Evolutionary conservation across 2,113 vertebrate species (phyloP).

Genomic region (Dipodomys stephensi): DNA sequence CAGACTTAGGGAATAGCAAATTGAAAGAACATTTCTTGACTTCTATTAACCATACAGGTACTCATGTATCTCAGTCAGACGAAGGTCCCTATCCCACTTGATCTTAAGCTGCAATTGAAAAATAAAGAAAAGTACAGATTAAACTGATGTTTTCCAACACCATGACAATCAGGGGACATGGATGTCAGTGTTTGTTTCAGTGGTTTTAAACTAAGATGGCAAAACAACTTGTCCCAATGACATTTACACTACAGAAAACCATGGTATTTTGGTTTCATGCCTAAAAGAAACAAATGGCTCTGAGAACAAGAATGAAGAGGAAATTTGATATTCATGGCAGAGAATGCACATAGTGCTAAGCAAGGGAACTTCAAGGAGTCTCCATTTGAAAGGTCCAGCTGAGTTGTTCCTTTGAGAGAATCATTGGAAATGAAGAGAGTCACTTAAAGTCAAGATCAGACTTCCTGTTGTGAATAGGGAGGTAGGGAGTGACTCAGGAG

Average conservation of each 20-base stretch:
- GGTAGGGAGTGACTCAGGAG: not conserved
- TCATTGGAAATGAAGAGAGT: not conserved
- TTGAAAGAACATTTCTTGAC: not conserved
- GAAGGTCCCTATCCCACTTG: not conserved
- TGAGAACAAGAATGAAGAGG: conserved; percentile 26
- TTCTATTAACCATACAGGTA: not conserved
- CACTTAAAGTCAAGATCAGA: conserved; percentile 21
- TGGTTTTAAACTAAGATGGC: not conserved
- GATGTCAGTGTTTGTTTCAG: not conserved
- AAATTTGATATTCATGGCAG: not conserved
- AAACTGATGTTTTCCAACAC: not conserved
- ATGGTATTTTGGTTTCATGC: not conserved
- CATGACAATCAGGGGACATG: not conserved
- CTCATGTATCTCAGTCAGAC: not conserved
- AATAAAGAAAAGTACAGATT: not conserved
- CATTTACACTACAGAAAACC: not conserved
- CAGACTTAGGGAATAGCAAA: not conserved
- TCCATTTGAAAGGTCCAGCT: not conserved
- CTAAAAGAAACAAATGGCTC: conserved; percentile 36
- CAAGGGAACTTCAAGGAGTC: not conserved
- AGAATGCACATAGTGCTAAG: not conserved
- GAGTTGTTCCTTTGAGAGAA: not conserved
- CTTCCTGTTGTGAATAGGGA: not conserved
- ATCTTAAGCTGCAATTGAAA: not conserved
- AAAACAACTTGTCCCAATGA: not conserved